These are phyloP conservation scores for Manis crassicaudata DNA, from an alignment of 2,797 vertebrate species.

Conservation along the genomic window DNA sequence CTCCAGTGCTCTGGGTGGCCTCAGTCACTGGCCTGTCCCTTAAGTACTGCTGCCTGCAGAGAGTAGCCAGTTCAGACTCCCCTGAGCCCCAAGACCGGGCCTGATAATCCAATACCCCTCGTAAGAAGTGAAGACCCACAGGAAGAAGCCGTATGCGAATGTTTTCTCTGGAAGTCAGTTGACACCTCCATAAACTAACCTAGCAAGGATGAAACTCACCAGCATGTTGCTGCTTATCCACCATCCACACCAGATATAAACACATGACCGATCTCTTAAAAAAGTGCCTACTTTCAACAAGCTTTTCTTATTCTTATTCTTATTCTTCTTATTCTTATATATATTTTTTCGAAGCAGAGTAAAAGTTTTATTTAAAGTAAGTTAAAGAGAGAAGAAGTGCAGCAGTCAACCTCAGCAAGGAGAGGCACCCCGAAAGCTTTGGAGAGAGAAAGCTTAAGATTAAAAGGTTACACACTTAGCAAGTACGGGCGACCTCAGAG, in stretches of 20 bases:
- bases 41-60: background rate
- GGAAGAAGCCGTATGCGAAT: background rate
- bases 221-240: background rate
- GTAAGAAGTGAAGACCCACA: background rate
- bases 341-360: too few relatives aligned
- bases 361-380: too few relatives aligned
- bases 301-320: background rate
- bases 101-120: background rate
- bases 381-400: too few relatives aligned
- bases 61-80: background rate
- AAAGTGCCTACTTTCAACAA: background rate
- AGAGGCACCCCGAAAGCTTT: too few relatives aligned
- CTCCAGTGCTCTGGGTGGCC: too few relatives aligned
- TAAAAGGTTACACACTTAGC: too few relatives aligned
- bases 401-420: too few relatives aligned
- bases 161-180: background rate
- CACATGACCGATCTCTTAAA: background rate
- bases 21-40: background rate
- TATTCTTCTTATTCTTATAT: too few relatives aligned
- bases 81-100: accelerated
- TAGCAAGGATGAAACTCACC: background rate
- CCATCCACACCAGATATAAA: background rate
- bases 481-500: too few relatives aligned
- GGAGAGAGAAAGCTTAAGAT: too few relatives aligned
- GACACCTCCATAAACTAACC: background rate